Conservation (phyloP, 2,113 vertebrate species). For the Neoarius graeffei region DNA sequence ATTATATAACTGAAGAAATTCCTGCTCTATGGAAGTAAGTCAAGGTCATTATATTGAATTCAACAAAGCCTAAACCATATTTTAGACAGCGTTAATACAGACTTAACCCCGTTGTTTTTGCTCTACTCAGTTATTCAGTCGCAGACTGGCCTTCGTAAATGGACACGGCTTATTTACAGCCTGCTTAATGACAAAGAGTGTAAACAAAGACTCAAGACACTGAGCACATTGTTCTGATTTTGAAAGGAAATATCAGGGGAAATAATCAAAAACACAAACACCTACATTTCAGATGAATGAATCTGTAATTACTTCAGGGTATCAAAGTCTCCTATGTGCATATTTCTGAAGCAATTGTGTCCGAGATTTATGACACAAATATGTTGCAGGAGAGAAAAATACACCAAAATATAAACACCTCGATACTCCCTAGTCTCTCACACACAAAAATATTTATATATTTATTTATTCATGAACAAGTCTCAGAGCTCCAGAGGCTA, state of each 20-base stretch:
- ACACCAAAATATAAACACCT: constrained; percentile 53
- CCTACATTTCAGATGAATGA: constrained; percentile 62
- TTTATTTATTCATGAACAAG: neutral
- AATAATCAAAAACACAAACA: constrained; percentile 73
- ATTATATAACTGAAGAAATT: neutral
- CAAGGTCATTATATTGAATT: neutral
- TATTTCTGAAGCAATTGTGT: constrained; percentile 69
- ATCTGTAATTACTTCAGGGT: constrained; percentile 75
- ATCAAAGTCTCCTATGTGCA: constrained; percentile 71
- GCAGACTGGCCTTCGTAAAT: constrained; percentile 49
- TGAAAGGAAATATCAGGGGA: constrained; percentile 76
- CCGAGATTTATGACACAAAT: constrained; percentile 58
- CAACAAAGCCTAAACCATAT: neutral
- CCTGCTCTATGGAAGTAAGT: constrained; percentile 20
- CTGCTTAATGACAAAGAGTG: constrained; percentile 53
- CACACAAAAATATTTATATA: constrained; percentile 5
- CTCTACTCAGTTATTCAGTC: constrained; percentile 53
- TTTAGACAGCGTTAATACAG: neutral
- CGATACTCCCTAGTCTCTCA: constrained; percentile 51
- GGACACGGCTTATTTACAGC: constrained; percentile 66
- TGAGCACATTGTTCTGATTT: constrained; percentile 71
- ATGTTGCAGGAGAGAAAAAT: constrained; percentile 55
- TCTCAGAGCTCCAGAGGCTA: neutral
- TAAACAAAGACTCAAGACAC: constrained; percentile 73
- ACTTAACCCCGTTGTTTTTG: constrained; percentile 56